Evolutionary conservation across 2,888 invertebrate genomes (phyloP), one percentile per base, ranked within the genome.

Genomic region (Pandemis cinnamomeana): DNA sequence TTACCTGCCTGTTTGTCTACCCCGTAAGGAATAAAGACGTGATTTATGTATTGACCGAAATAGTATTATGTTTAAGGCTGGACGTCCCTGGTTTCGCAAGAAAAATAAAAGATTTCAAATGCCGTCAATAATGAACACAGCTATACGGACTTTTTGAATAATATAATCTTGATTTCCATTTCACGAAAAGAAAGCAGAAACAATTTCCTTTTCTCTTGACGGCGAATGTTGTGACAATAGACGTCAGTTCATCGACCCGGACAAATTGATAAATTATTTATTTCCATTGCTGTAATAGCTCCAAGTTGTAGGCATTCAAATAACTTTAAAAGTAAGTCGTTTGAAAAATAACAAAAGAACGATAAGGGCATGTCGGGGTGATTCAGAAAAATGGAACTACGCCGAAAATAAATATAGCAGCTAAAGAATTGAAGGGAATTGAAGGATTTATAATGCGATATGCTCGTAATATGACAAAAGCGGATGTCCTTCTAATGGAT

Each of bases 211-310:
- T 46, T 64, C 46, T 15, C 13, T 2, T 2, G n/a, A 7, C 10
- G 20, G 3, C 44, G 42, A 13, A 27, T 11, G 6, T 67, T 13
- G 20, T 20, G 13, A 13, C 13, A 58, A 53, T 11, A 11, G 42
- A 13, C 20, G 27, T 13, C 11, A 20, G 67, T 48, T 55, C 55
- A 58, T 20, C 11, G 58, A 44, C 58, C 51, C 42, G 41, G 13
- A 62, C 13, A 42, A 55, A 68, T 55, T 55, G 48, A 68, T 58
- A 63, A 63, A 67, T 72, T 48, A 63, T 68, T 63, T 55, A 55
- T 68, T 63, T 63, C 68, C 44, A 67, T 63, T 62, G 62, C 67
- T 62, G 62, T 55, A 46, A 44, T 58, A 13, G 44, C 48, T 63
- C 15, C 48, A 48, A 64, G 27, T 64, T 46, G 8, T 7, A 63